Evolutionary conservation across 2,113 vertebrate species (phyloP), one percentile per base, ranked within the genome.

Genomic region (Corynorhinus townsendii): DNA sequence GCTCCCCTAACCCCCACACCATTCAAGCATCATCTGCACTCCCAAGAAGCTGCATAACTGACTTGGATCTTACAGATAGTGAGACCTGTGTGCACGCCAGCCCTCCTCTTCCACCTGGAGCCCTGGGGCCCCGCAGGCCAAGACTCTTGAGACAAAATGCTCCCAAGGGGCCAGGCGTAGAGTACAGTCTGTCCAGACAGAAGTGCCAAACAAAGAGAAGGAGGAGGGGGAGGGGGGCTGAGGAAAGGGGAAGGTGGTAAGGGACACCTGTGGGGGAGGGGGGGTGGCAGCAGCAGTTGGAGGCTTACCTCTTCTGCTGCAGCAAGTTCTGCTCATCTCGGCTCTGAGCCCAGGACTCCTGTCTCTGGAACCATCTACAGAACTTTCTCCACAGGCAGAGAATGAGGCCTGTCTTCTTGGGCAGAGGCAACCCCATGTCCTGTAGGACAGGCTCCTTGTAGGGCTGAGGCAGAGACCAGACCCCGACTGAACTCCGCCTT

Each of bases 221-320:
- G 22, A n/a, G 30, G 30, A 2, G 2, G 24, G 0, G 17, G 11
- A 4, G 10, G 73, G 2, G 3, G 0, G 20, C 0, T 0, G n/a
- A 14, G 9, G 12, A 2, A 6, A 4, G 14, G 40, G 26, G 12
- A 3, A 12, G 24, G 52, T 1, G 17, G 59, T 62, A 26, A 56
- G 47, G n/a, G 7, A 15, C 15, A 4, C 1, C 3, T 14, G 66
- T n/a, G 17, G 6, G 80, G 11, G 12, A 7, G 7, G 54, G 22
- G 22, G 22, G 22, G 22, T 81, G 40, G 73, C 43, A 86, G 86
- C 76, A 66, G 82, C 40, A 89, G 59, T 20, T 33, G 87, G 86
- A 86, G 90, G 12, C 96, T 96, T 96, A 98, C 98, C 98, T 98
- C 96, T 98, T 98, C 97, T 98, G 98, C 92, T 98, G 98, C 19